Percentiles rank a stretch among this genome's conserved stretches.
Evolutionary conservation across 2,113 vertebrate genomes (phyloP).

Genomic region (Thamnaconus septentrionalis): DNA sequence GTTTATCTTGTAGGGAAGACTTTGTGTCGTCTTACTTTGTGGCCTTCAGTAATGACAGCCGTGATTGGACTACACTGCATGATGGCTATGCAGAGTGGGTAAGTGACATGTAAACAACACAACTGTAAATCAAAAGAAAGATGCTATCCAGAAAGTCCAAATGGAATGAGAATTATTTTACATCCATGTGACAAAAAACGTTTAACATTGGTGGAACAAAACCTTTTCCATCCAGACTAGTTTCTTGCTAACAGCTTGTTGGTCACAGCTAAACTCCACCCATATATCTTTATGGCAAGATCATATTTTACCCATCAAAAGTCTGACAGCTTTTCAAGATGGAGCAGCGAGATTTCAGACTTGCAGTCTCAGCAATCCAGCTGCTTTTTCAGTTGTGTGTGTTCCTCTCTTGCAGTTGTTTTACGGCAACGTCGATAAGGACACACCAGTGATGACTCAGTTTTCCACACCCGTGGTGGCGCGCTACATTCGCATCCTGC

Average conservation of each 20-base stretch:
- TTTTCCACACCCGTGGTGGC: constrained; percentile 83
- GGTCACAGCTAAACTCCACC: too few relatives aligned
- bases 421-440: constrained; percentile 90
- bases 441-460: constrained; percentile 88
- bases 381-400: not conserved
- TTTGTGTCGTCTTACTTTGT: constrained; percentile 91
- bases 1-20: constrained; percentile 70
- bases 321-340: too few relatives aligned
- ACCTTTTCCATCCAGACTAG: too few relatives aligned
- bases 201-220: too few relatives aligned
- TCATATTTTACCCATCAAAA: too few relatives aligned
- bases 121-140: too few relatives aligned
- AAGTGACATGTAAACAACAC: constrained; percentile 1
- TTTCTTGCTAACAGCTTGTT: too few relatives aligned
- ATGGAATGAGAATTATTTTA: too few relatives aligned
- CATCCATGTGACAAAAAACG: too few relatives aligned
- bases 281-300: too few relatives aligned
- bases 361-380: not conserved
- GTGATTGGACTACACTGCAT: constrained; percentile 85
- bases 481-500: constrained; percentile 90
- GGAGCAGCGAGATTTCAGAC: too few relatives aligned
- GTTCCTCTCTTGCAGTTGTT: constrained; percentile 80
- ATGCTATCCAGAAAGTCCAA: too few relatives aligned
- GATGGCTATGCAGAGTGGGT: constrained; percentile 97
- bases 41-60: constrained; percentile 96